phyloP scores from a whole-genome alignment of 2,888 invertebrate genomes.

The Altica lythri region DNA sequence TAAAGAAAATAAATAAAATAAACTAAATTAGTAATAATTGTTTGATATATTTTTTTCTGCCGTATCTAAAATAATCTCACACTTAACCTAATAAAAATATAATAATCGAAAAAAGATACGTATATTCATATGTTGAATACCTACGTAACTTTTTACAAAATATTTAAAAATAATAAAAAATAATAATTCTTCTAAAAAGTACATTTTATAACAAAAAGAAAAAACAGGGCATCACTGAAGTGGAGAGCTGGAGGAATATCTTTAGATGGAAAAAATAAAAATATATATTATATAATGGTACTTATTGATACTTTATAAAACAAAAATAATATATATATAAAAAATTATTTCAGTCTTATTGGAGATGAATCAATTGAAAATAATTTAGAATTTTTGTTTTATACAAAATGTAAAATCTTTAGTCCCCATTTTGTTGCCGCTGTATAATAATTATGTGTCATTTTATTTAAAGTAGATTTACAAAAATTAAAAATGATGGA shows the following conservation, averaged over 20 bases:
- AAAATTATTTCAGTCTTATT: neutral
- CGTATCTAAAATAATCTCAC: conserved; percentile 13
- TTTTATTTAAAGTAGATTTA: neutral
- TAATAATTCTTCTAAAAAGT: conserved; percentile 5
- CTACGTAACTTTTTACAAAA: conserved; percentile 2
- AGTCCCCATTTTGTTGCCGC: neutral
- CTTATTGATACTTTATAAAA: conserved; percentile 4
- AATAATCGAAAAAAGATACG: conserved; percentile 5
- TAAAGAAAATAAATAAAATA: conserved; percentile 7
- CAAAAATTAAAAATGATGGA: conserved; percentile 6
- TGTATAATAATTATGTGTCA: neutral
- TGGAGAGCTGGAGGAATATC: conserved; percentile 1
- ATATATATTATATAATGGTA: conserved; percentile 5
- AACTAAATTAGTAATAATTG: conserved; percentile 3
- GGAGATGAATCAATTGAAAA: neutral
- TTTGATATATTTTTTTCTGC: conserved; percentile 14
- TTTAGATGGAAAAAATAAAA: conserved; percentile 13
- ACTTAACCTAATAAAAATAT: conserved; percentile 20
- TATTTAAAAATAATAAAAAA: conserved; percentile 10
- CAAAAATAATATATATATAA: neutral
- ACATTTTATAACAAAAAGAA: neutral
- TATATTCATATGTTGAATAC: conserved; percentile 6
- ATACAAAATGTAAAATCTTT: conserved; percentile 1
- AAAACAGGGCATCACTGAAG: conserved; percentile 6
- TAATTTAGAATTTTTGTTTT: neutral